Evolutionary conservation across 2,888 invertebrate species (phyloP).

Genomic region (Erebia palarica): DNA sequence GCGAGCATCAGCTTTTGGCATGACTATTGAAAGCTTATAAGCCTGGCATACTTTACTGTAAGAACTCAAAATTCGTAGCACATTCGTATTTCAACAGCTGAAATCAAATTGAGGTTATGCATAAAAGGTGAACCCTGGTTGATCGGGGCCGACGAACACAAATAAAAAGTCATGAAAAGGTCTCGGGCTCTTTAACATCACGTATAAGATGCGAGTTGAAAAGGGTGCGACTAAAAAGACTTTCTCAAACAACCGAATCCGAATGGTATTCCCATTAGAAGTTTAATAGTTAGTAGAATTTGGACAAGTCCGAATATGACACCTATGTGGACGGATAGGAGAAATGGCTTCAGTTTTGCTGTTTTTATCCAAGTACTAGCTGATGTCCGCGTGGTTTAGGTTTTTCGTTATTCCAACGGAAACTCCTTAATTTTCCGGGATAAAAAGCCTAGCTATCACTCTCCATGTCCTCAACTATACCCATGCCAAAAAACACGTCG

Average conservation of each 20-base stretch:
- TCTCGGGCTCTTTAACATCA: conserved; percentile 19
- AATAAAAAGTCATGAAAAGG: conserved; percentile 23
- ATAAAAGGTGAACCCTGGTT: conserved; percentile 16
- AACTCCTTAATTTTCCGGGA: no score
- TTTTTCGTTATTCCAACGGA: no score
- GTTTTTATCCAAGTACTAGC: not conserved
- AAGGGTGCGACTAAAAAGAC: conserved; percentile 15
- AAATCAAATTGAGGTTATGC: conserved; percentile 19
- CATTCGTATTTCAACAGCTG: conserved; percentile 1
- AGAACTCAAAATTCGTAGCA: not conserved
- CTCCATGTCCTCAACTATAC: no score
- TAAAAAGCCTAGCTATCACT: no score
- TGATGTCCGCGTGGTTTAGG: no score
- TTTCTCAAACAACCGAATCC: not conserved
- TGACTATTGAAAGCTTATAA: no score
- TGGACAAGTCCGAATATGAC: conserved; percentile 9
- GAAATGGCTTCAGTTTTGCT: conserved; percentile 2
- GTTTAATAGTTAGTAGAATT: no score
- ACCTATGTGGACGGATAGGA: not conserved
- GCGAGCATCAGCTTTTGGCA: no score
- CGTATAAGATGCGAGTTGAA: conserved; percentile 13
- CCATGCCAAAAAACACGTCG: no score
- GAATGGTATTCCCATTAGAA: no score
- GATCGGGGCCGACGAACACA: conserved; percentile 9
- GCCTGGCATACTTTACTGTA: not conserved